phyloP scores from a whole-genome alignment of 2,888 invertebrate genomes.

The Zonitis immaculata region DNA sequence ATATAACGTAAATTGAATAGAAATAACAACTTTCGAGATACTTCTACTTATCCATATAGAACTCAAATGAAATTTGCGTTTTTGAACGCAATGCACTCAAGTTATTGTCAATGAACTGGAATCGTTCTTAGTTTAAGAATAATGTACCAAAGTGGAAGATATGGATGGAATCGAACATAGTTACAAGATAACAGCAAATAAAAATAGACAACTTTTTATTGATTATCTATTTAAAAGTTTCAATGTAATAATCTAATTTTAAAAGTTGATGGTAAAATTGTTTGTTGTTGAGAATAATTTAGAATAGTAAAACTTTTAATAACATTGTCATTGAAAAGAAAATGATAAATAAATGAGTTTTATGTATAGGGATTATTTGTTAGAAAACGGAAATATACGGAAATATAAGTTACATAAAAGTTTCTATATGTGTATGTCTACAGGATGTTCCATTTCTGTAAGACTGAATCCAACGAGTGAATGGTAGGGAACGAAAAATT shows the following conservation, averaged over 20 bases:
- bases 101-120: constrained; percentile 15
- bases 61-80: constrained; percentile 13
- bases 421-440: no score
- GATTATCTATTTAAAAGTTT: not conserved
- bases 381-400: not conserved
- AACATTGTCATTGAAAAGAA: not conserved
- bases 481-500: no score
- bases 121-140: not conserved
- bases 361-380: not conserved
- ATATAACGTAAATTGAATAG: constrained; percentile 25
- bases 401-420: no score
- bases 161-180: not conserved
- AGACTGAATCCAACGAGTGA: no score
- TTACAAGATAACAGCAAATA: not conserved
- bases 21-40: constrained; percentile 28
- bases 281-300: no score
- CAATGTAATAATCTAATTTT: not conserved
- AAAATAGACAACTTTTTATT: not conserved
- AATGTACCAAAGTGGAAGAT: not conserved
- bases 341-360: not conserved
- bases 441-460: no score
- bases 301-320: not conserved
- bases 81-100: constrained; percentile 16
- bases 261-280: not conserved
- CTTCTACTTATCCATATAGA: constrained; percentile 4